A percentile compares a stretch with the other conserved stretches of the same genome.
Conservation (phyloP, 1,140 invertebrate genomes). For the Solen grandis region DNA sequence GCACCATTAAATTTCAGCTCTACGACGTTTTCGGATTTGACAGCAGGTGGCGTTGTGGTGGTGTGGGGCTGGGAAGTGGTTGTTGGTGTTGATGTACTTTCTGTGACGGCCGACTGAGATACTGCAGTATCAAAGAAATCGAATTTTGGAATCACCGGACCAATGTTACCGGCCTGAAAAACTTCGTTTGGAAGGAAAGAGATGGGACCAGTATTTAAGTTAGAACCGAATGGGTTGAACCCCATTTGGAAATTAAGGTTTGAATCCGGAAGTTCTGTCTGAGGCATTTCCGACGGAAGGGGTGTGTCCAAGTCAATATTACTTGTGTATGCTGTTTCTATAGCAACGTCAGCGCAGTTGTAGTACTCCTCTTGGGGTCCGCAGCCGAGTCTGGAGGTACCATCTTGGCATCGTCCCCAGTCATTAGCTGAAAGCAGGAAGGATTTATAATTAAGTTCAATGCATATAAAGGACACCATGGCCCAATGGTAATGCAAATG, state of each 20-base stretch:
- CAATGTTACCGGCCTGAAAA: constrained; percentile 34
- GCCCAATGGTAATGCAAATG: no score
- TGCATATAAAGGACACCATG: no score
- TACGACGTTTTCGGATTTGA: constrained; percentile 17
- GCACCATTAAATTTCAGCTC: constrained; percentile 37
- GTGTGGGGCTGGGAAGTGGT: not conserved
- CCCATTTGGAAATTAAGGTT: constrained; percentile 2
- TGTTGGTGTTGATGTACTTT: constrained; percentile 6
- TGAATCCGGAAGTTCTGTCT: not conserved
- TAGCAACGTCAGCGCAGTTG: constrained; percentile 70
- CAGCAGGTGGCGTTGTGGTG: not conserved
- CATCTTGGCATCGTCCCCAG: constrained; percentile 64
- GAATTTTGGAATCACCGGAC: constrained; percentile 44
- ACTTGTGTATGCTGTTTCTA: constrained; percentile 32
- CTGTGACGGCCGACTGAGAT: not conserved
- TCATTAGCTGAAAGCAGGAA: constrained; percentile 59
- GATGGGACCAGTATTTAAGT: not conserved
- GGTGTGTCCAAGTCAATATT: not conserved
- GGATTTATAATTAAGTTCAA: not conserved
- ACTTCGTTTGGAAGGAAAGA: constrained; percentile 35
- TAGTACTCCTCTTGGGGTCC: constrained; percentile 72
- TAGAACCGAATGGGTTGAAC: not conserved
- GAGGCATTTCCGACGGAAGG: not conserved
- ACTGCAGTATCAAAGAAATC: constrained; percentile 37
- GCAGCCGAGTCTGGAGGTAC: constrained; percentile 62